phyloP scores from a whole-genome alignment of 2,113 vertebrate species.

The Sinosuthora webbiana region DNA sequence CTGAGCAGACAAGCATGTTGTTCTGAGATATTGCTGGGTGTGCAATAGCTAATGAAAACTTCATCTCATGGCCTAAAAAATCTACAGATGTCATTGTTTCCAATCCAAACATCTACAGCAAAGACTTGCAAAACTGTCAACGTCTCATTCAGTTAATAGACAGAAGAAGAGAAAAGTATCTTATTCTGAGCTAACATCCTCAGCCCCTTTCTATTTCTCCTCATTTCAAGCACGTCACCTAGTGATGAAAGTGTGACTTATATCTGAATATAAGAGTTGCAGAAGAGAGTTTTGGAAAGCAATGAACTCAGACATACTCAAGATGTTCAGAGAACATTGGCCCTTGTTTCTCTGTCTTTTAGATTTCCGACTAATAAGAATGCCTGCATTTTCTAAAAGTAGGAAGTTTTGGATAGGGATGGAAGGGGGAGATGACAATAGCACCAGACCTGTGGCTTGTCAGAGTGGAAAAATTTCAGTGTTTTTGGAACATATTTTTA shows the following conservation, averaged over 20 bases:
- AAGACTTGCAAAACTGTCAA: constrained; percentile 51
- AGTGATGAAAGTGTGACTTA: background rate
- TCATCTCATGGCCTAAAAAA: constrained; percentile 45
- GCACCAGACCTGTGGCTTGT: background rate
- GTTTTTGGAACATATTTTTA: background rate
- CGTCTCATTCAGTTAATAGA: constrained; percentile 59
- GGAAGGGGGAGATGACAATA: background rate
- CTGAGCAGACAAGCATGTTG: constrained; percentile 6
- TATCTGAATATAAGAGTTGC: background rate
- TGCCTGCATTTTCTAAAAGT: background rate
- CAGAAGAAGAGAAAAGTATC: constrained; percentile 19
- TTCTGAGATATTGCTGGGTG: constrained; percentile 38
- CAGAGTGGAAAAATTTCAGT: background rate
- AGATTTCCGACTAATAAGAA: background rate
- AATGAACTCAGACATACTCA: background rate
- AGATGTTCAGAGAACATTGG: background rate
- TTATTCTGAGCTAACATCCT: constrained; percentile 36
- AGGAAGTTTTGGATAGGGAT: background rate
- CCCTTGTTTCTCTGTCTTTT: background rate
- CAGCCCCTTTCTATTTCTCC: constrained; percentile 55
- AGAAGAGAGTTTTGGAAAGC: background rate
- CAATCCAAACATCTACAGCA: constrained; percentile 53
- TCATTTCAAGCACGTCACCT: constrained; percentile 47
- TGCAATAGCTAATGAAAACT: constrained; percentile 61
- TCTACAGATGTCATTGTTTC: constrained; percentile 62